Conservation (phyloP, 1,140 invertebrate genomes). For the Drosophila paulistorum region DNA sequence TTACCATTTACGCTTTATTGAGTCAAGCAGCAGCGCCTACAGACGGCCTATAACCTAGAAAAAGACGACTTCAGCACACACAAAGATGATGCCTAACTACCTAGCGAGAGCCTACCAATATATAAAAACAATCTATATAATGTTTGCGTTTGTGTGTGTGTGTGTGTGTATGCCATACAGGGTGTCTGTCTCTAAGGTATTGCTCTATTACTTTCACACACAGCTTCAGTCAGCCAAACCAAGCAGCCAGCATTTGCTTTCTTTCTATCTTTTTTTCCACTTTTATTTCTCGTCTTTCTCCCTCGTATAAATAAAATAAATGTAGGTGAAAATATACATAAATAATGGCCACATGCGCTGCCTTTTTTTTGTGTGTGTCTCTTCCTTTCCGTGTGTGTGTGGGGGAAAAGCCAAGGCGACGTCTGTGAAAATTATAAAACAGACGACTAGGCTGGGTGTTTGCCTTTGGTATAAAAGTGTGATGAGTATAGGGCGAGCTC, state of each 20-base stretch:
- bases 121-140: slow-evolving; percentile 17
- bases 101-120: slow-evolving; percentile 13
- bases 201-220: slow-evolving; percentile 5
- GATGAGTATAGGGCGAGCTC: slow-evolving; percentile 1
- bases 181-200: background rate
- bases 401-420: slow-evolving; percentile 21
- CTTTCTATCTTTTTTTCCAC: background rate
- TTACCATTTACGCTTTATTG: slow-evolving; percentile 56
- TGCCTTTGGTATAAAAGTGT: slow-evolving; percentile 2
- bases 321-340: slow-evolving; percentile 78
- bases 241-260: background rate
- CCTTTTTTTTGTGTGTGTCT: slow-evolving; percentile 56
- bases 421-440: slow-evolving; percentile 74
- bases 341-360: slow-evolving; percentile 70
- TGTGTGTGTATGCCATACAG: background rate
- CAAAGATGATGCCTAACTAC: slow-evolving; percentile 16
- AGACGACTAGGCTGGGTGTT: slow-evolving; percentile 32
- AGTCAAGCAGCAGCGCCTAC: slow-evolving; percentile 27
- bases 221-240: background rate
- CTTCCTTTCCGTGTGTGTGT: background rate
- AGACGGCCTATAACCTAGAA: slow-evolving; percentile 16
- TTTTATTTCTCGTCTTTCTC: slow-evolving; percentile 2
- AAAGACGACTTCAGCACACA: background rate
- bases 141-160: background rate
- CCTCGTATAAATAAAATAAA: slow-evolving; percentile 67